Evolutionary conservation across 2,888 invertebrate species (phyloP).

Genomic region (Trissolcus japonicus): DNA sequence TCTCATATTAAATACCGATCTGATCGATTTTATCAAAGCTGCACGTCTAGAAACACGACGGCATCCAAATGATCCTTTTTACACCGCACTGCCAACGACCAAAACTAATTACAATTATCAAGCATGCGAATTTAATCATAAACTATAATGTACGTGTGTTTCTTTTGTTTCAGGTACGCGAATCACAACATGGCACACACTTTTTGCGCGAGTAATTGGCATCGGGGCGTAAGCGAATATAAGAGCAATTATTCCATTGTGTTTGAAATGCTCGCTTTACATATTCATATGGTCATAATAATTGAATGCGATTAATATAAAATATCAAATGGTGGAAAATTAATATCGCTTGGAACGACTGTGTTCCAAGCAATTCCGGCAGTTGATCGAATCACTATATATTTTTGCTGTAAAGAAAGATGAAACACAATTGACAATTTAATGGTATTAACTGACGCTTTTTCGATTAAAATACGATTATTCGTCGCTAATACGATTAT

Average conservation of each 20-base stretch:
- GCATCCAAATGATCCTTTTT: too few relatives aligned
- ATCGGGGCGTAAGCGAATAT: slow-evolving; percentile 45
- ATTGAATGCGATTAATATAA: slow-evolving; percentile 37
- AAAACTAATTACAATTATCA: slow-evolving; percentile 17
- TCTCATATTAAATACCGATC: not conserved
- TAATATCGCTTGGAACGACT: slow-evolving; percentile 10
- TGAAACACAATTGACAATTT: too few relatives aligned
- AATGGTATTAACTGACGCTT: too few relatives aligned
- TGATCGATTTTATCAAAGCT: not conserved
- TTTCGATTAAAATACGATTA: too few relatives aligned
- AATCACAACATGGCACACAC: slow-evolving; percentile 27
- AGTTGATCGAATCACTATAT: slow-evolving; percentile 13
- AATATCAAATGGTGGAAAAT: slow-evolving; percentile 24
- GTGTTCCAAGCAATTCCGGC: slow-evolving; percentile 3
- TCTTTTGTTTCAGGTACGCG: slow-evolving; percentile 52
- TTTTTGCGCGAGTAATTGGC: slow-evolving; percentile 39
- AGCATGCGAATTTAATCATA: slow-evolving; percentile 19
- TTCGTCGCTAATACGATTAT: not conserved
- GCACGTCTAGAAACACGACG: too few relatives aligned
- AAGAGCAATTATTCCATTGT: slow-evolving; percentile 40
- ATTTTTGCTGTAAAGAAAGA: not conserved
- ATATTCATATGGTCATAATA: slow-evolving; percentile 6
- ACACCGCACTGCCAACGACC: not conserved
- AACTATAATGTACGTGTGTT: slow-evolving; percentile 31
- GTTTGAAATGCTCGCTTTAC: slow-evolving; percentile 35